phyloP scores from a whole-genome alignment of 2,797 vertebrate genomes.

The Sebastes diploproa region DNA sequence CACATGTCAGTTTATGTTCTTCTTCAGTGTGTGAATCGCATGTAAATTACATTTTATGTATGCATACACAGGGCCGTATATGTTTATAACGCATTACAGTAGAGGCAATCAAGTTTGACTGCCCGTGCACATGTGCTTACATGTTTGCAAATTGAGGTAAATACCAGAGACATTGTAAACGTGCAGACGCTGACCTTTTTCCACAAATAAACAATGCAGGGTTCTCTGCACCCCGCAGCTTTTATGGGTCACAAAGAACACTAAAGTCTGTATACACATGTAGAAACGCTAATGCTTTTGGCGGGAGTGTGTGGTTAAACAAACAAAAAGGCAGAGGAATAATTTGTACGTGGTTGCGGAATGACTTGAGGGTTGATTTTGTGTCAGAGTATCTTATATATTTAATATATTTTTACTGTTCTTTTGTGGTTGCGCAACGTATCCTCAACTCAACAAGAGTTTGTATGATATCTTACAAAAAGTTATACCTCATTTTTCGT shows the following conservation, averaged over 20 bases:
- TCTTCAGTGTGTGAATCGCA: not conserved
- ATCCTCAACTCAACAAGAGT: not conserved
- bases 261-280: constrained; percentile 30
- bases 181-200: constrained; percentile 67
- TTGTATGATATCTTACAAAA: not conserved
- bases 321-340: constrained; percentile 19
- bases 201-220: constrained; percentile 44
- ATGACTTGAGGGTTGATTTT: constrained; percentile 1
- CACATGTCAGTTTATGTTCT: not conserved
- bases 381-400: not conserved
- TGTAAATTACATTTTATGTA: constrained; percentile 4
- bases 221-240: constrained; percentile 43
- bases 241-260: constrained; percentile 54
- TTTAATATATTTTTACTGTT: not conserved
- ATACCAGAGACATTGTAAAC: constrained; percentile 51
- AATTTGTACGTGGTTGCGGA: not conserved
- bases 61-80: not conserved
- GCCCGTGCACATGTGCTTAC: constrained; percentile 10
- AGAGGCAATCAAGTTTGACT: constrained; percentile 43
- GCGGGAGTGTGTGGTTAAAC: constrained; percentile 15
- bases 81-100: constrained; percentile 16
- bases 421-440: not conserved
- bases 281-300: constrained; percentile 23
- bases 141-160: constrained; percentile 65
- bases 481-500: not conserved